Conservation (phyloP, 2,113 vertebrate genomes). For the Tapirus terrestris region DNA sequence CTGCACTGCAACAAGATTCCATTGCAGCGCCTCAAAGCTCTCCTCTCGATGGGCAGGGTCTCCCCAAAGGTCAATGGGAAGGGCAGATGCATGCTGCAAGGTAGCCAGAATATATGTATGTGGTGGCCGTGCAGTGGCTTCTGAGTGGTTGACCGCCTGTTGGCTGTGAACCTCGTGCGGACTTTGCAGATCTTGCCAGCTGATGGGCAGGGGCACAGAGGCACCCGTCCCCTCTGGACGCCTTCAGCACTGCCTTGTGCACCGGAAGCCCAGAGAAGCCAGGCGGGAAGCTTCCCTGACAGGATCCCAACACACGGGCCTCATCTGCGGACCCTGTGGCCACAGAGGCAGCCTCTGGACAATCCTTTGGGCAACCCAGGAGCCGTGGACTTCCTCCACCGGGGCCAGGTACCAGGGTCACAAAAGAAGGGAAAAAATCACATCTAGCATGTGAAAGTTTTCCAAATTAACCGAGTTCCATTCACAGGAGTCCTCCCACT, state of each 20-base stretch:
- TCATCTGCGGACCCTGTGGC: conserved; percentile 77
- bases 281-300: conserved; percentile 67
- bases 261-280: neutral
- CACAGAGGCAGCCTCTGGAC: conserved; percentile 76
- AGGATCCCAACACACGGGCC: conserved; percentile 75
- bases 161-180: neutral
- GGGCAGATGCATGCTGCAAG: accelerated
- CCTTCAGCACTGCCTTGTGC: neutral
- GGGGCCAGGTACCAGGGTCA: neutral
- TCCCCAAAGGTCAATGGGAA: neutral
- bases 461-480: conserved; percentile 86
- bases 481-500: conserved; percentile 88
- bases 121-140: neutral
- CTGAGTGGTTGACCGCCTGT: neutral
- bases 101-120: neutral
- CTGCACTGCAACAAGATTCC: neutral
- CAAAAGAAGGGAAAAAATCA: conserved; percentile 1
- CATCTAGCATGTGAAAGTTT: conserved; percentile 86
- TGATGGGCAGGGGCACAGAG: neutral
- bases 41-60: neutral
- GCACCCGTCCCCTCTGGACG: neutral
- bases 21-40: neutral
- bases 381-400: conserved; percentile 71
- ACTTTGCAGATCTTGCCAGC: neutral
- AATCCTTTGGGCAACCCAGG: conserved; percentile 73